Conservation (phyloP, 2,113 vertebrate genomes). For the Ploceus nigricollis region DNA sequence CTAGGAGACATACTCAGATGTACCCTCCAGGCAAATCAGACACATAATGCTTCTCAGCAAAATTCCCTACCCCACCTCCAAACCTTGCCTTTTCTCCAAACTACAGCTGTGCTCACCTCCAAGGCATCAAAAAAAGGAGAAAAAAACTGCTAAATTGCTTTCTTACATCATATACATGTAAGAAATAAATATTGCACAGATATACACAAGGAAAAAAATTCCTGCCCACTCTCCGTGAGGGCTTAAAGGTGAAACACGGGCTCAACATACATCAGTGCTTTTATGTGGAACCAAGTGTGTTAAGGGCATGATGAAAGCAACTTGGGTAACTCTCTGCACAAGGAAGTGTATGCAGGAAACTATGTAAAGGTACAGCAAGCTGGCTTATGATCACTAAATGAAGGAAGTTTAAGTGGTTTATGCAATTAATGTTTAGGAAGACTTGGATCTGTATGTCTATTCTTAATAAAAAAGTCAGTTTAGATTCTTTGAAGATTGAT, state of each 20-base stretch:
- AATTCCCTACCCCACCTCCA: neutral
- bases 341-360: neutral
- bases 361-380: neutral
- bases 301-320: neutral
- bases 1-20: neutral
- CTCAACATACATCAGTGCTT: neutral
- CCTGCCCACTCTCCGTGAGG: neutral
- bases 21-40: neutral
- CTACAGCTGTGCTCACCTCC: neutral
- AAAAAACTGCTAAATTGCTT: neutral
- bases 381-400: neutral
- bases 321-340: neutral
- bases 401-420: neutral
- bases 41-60: neutral
- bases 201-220: neutral
- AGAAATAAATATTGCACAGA: neutral
- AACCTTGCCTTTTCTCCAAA: neutral
- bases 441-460: neutral
- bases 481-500: neutral
- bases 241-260: neutral
- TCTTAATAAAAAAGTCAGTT: neutral
- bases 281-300: neutral
- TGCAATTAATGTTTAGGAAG: neutral
- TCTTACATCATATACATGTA: neutral
- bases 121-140: neutral